Evolutionary conservation across 2,888 invertebrate species (phyloP).

Genomic region (Netelia inedita): DNA sequence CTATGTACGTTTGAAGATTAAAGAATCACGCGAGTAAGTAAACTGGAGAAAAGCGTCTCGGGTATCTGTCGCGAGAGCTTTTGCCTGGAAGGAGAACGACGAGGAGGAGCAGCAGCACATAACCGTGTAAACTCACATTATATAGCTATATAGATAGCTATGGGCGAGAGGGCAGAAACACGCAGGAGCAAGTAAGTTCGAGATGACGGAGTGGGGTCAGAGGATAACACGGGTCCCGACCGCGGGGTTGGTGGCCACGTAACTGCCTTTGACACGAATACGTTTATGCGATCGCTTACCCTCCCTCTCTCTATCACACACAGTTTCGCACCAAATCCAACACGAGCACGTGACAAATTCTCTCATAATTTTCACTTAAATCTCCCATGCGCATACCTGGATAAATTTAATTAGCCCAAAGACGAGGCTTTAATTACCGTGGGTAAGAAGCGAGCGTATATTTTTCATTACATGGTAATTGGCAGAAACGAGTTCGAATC

Average conservation of each 20-base stretch:
- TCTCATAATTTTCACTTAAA: not conserved
- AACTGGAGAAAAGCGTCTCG: too few species aligned
- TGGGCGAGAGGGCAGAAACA: constrained; percentile 29
- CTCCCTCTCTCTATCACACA: constrained; percentile 59
- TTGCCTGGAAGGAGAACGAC: too few species aligned
- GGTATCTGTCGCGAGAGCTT: too few species aligned
- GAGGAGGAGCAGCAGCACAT: not conserved
- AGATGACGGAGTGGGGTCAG: constrained; percentile 83
- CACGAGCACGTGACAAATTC: not conserved
- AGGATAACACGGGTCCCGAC: constrained; percentile 83
- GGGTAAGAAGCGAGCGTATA: too few species aligned
- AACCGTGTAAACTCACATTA: not conserved
- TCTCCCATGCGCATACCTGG: too few species aligned
- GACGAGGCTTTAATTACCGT: too few species aligned
- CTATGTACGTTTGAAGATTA: too few species aligned
- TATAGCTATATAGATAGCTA: not conserved
- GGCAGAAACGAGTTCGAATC: too few species aligned
- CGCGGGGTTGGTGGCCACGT: constrained; percentile 67
- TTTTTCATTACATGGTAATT: too few species aligned
- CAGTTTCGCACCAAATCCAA: not conserved
- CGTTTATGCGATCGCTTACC: constrained; percentile 81
- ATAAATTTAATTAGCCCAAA: too few species aligned
- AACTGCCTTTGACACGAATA: constrained; percentile 83
- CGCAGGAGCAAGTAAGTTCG: constrained; percentile 80
- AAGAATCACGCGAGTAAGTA: too few species aligned